Evolutionary conservation across 2,797 vertebrate species (phyloP).

Genomic region (Rhabdomys pumilio): DNA sequence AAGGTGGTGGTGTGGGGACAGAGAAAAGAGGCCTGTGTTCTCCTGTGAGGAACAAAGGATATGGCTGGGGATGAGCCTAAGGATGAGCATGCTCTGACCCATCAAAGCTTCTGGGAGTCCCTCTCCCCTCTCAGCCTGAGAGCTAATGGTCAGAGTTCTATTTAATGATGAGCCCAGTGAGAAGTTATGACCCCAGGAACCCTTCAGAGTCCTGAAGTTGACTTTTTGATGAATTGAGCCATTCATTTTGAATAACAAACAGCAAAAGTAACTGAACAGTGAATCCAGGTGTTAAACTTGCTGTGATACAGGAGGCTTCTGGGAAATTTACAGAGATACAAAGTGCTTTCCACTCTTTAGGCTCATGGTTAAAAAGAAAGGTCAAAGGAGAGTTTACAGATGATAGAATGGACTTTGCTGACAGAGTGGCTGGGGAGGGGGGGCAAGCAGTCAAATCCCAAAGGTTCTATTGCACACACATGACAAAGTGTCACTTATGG

Average conservation of each 20-base stretch:
- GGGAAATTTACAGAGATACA: background rate
- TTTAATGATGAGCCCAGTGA: too few relatives aligned
- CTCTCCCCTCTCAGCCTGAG: background rate
- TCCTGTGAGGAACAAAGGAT: background rate
- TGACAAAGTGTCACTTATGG: background rate
- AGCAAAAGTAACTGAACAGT: slow-evolving; percentile 6
- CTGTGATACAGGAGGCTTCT: background rate
- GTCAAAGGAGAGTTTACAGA: background rate
- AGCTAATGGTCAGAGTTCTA: background rate
- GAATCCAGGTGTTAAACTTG: background rate
- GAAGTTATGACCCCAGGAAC: background rate
- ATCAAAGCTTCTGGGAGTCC: background rate
- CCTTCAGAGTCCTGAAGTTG: background rate
- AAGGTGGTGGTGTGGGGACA: background rate
- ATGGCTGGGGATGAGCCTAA: background rate
- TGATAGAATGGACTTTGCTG: background rate
- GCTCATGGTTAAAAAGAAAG: background rate
- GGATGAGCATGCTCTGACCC: background rate
- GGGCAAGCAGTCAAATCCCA: accelerated
- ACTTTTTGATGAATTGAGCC: background rate
- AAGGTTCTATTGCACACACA: background rate
- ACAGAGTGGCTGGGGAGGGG: background rate
- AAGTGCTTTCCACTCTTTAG: slow-evolving; percentile 25
- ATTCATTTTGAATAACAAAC: background rate
- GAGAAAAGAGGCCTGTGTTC: background rate